Percentiles rank a stretch among this genome's conserved stretches.
Evolutionary conservation across 2,797 vertebrate species (phyloP).

Genomic region (Falco rusticolus): DNA sequence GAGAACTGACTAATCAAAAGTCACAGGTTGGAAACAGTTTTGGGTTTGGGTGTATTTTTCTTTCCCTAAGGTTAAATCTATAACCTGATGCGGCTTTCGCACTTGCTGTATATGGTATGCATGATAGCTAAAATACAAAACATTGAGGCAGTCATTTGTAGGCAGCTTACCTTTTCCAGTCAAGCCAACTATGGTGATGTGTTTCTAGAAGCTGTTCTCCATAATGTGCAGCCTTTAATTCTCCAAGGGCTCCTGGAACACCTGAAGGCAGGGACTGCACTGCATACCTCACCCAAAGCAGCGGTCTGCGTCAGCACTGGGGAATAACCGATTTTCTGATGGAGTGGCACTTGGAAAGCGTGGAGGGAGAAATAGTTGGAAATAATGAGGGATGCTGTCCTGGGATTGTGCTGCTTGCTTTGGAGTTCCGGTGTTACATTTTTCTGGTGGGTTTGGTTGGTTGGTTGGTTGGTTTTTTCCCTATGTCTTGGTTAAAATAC

Average conservation of each 20-base stretch:
- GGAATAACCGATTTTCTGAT: neutral
- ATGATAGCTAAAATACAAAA: neutral
- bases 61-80: neutral
- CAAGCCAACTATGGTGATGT: too few species aligned
- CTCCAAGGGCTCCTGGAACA: neutral
- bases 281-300: neutral
- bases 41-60: neutral
- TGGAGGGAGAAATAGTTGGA: too few species aligned
- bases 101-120: neutral
- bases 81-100: neutral
- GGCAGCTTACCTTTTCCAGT: neutral
- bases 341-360: neutral
- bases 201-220: neutral
- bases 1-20: neutral
- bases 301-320: neutral
- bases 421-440: neutral
- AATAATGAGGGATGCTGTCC: neutral
- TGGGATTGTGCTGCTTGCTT: neutral
- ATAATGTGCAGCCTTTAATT: neutral
- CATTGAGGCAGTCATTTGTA: neutral
- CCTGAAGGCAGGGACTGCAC: too few species aligned
- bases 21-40: neutral
- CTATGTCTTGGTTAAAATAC: neutral
- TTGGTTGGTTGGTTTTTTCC: neutral
- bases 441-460: too few species aligned